A percentile compares a stretch with the other conserved stretches of the same genome.
Evolutionary conservation across 2,797 vertebrate genomes (phyloP).

Genomic region (Cynodonichthys magdalenae): DNA sequence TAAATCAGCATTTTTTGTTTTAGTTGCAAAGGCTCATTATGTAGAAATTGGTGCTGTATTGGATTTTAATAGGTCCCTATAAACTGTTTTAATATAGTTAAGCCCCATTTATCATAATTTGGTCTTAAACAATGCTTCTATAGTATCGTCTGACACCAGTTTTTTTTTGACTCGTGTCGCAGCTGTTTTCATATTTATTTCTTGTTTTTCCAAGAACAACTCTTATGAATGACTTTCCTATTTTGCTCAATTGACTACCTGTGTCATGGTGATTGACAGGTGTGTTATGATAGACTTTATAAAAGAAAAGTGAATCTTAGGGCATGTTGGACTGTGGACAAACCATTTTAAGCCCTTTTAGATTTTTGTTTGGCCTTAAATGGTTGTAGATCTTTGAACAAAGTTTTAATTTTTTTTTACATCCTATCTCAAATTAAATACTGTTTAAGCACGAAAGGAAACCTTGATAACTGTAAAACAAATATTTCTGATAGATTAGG

Average conservation of each 20-base stretch:
- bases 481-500: too few relatives aligned
- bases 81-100: background rate
- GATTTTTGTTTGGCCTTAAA: background rate
- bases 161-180: background rate
- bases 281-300: background rate
- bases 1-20: too few relatives aligned
- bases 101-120: background rate
- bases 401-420: background rate
- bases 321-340: background rate
- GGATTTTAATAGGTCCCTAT: background rate
- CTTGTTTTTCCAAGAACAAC: background rate
- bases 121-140: background rate
- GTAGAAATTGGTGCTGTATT: background rate
- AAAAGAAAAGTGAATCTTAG: background rate
- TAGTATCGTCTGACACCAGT: background rate
- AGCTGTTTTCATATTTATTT: background rate
- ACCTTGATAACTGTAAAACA: too few relatives aligned
- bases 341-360: conserved; percentile 2
- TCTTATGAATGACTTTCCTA: conserved; percentile 3
- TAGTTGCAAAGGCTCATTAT: background rate
- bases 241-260: conserved; percentile 5
- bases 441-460: background rate
- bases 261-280: conserved; percentile 4
- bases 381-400: background rate
- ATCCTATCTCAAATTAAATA: background rate